phyloP scores from a whole-genome alignment of 2,797 vertebrate species.

The Melanotaenia maccullochi region DNA sequence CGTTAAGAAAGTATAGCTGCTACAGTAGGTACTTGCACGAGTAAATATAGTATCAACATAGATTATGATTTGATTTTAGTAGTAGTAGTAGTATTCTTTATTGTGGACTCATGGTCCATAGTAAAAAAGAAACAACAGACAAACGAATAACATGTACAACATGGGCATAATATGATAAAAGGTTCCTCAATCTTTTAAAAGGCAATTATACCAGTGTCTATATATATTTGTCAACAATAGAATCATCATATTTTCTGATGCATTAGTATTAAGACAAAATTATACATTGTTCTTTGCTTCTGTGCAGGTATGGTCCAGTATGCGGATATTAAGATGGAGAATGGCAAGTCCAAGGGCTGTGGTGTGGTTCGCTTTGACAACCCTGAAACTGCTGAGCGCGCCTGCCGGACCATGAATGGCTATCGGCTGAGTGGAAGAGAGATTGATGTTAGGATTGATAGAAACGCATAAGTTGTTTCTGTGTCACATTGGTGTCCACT shows the following conservation, averaged over 20 bases:
- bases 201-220: too few species aligned
- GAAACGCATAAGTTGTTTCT: conserved; percentile 88
- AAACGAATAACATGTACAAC: too few species aligned
- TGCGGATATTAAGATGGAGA: conserved; percentile 98
- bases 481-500: conserved; percentile 30
- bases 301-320: conserved; percentile 92
- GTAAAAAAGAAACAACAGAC: too few species aligned
- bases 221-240: too few species aligned
- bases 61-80: background rate
- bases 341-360: conserved; percentile 97
- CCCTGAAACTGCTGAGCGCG: conserved; percentile 93
- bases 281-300: background rate
- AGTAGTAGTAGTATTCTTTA: too few species aligned
- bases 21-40: too few species aligned
- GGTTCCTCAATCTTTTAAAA: too few species aligned
- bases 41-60: too few species aligned
- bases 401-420: conserved; percentile 97
- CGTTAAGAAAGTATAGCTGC: too few species aligned
- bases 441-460: conserved; percentile 96
- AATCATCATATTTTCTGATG: too few species aligned
- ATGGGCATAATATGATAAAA: too few species aligned
- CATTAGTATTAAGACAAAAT: background rate
- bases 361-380: conserved; percentile 96
- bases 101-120: too few species aligned
- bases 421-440: conserved; percentile 94